These are phyloP conservation scores for Papilio machaon DNA, from an alignment of 1,140 invertebrate genomes.

Conservation along the genomic window DNA sequence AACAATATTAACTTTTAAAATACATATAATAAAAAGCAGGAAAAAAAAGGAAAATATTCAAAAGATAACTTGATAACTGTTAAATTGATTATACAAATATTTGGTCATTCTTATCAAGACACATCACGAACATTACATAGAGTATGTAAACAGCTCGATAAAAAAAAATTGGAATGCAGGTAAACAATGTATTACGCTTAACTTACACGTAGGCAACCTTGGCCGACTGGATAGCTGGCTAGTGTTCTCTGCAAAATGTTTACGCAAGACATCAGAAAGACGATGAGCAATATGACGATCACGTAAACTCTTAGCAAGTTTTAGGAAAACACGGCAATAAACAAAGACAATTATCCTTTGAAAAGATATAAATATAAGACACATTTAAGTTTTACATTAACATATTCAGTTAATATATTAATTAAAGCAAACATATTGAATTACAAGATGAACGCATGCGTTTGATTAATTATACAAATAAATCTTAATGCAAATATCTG, in stretches of 20 bases:
- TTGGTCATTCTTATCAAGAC: slow-evolving; percentile 26
- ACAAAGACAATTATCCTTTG: background rate
- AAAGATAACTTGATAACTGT: slow-evolving; percentile 28
- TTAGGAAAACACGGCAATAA: slow-evolving; percentile 34
- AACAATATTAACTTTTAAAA: background rate
- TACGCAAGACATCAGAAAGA: slow-evolving; percentile 59
- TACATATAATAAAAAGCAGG: slow-evolving; percentile 34
- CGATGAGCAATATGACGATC: slow-evolving; percentile 48
- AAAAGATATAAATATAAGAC: background rate
- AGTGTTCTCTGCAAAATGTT: slow-evolving; percentile 69
- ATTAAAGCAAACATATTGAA: background rate
- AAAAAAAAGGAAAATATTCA: slow-evolving; percentile 4
- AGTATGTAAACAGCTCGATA: slow-evolving; percentile 51
- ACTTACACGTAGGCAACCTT: slow-evolving; percentile 62
- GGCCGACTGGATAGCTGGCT: slow-evolving; percentile 63
- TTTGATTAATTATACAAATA: slow-evolving; percentile 8
- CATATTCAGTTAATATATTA: background rate
- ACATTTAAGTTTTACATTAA: background rate
- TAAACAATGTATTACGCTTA: slow-evolving; percentile 56
- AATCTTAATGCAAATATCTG: background rate
- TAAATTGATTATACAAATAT: slow-evolving; percentile 28
- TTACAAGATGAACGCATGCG: background rate
- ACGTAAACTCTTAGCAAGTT: slow-evolving; percentile 43
- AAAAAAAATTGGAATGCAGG: slow-evolving; percentile 49
- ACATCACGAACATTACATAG: slow-evolving; percentile 22